Evolutionary conservation across 2,113 vertebrate genomes (phyloP), one percentile per base, ranked within the genome.

Genomic region (Odobenus rosmarus): DNA sequence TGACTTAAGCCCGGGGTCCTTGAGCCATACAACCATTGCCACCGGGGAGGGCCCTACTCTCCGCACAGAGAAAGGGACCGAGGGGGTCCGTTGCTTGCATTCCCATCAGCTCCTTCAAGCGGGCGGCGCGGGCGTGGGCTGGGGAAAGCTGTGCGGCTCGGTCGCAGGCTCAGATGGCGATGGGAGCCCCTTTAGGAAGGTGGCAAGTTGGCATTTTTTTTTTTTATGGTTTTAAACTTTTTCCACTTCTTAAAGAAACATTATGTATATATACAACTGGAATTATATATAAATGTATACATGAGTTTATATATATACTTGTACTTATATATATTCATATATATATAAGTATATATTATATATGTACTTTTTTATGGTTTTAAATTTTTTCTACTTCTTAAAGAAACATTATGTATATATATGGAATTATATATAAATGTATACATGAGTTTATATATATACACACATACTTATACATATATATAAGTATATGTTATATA

Each of bases 81-180:
- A 61, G 77, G 92, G 31, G 76, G 76, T 42, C 94, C 77, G 62
- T 96, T 55, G 3, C 42, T 28, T 64, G 53, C 42, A 26, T 57
- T 79, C 84, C 57, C 90, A 76, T 84, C 79, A 92, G 64, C 61
- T 51, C 28, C 90, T 96, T 42, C 18, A 26, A 53, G 86, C 72
- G 39, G 77, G 85, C 91, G 81, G 82, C 51, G 39, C 4, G 42
- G 46, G 53, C 71, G 4, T 10, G 80, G 72, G 53, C 24, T 0
- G 76, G 72, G 59, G 61, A 79, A 39, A 67, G 90, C 86, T 94
- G 61, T 93, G 88, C 67, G 88, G 95, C 84, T 88, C 1, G 4
- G 67, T 93, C 71, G 81, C 7, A 49, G 87, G 64, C 53, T 7
- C 0, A 24, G 53, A 49, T 36, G 89, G 36, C 51, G n/a, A 28